Evolutionary conservation across 2,888 invertebrate genomes (phyloP), one percentile per base, ranked within the genome.

Genomic region (Leucozona laternaria): DNA sequence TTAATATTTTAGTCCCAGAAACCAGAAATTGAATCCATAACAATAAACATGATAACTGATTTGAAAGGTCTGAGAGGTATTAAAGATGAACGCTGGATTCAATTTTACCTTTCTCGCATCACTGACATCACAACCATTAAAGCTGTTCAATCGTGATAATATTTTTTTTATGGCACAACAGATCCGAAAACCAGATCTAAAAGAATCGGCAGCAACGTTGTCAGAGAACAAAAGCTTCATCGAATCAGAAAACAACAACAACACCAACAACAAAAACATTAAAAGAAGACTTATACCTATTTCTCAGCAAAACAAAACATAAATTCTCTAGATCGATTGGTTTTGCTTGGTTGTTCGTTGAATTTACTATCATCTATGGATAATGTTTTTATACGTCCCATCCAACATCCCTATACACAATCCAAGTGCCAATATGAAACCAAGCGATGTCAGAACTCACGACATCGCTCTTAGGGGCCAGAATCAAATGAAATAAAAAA

Each of bases 311-410:
- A 81, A 78, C 81, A 80, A 80, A 77, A 68, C 80, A 85, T 85
- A 85, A 80, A 85, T 85, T 81, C 77, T 60, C 31, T 60, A 77
- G 81, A 85, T 85, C 85, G 85, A 81, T 85, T 78, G 81, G 77
- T 81, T 57, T 70, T 28, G 68, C 60, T 73, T 48, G 77, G 77
- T 73, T 40, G 68, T 73, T 77, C 55, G n/a, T 62, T 57, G 53
- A 71, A 71, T 76, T 71, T 68, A 37, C 58, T 40, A 72, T 80
- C 80, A 50, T 20, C 37, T 45, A 11, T 58, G 58, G 55, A 37
- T 58, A 45, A 48, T 72, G 37, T 53, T 68, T 62, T 71, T 75
- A 40, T 34, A 45, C 20, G 22, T 34, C 2, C 40, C 58, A n/a
- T 11, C 20, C 31, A 7, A 6, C 53, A 57, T 48, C 50, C 31